Evolutionary conservation across 2,797 vertebrate species (phyloP).

Genomic region (Acanthopagrus latus): DNA sequence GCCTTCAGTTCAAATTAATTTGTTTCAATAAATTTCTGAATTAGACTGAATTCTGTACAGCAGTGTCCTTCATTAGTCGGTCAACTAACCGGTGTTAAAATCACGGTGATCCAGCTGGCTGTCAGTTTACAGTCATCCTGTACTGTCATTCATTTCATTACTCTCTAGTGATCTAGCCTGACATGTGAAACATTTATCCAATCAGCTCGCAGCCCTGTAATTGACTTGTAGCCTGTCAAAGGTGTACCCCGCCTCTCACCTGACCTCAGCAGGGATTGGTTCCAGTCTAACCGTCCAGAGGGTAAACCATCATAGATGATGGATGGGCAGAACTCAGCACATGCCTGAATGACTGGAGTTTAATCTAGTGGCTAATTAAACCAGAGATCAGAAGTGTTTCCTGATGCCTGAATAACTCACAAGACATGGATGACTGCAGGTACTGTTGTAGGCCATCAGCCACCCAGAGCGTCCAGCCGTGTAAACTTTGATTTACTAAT

Average conservation of each 20-base stretch:
- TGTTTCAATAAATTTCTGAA: background rate
- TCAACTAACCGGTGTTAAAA: too few relatives aligned
- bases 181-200: background rate
- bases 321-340: background rate
- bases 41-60: too few relatives aligned
- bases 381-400: background rate
- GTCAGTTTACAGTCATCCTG: background rate
- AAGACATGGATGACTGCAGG: background rate
- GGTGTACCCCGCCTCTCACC: background rate
- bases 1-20: background rate
- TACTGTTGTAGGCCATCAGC: background rate
- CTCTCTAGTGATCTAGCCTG: background rate
- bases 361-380: background rate
- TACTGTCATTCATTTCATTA: background rate
- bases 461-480: too few relatives aligned
- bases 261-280: background rate
- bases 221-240: background rate
- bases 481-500: too few relatives aligned
- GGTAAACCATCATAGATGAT: background rate
- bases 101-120: background rate
- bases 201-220: background rate
- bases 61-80: background rate
- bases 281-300: background rate
- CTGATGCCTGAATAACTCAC: background rate
- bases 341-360: background rate